Percentiles rank a stretch among this genome's conserved stretches.
Evolutionary conservation across 2,113 vertebrate species (phyloP).

Genomic region (Corythaeola cristata): DNA sequence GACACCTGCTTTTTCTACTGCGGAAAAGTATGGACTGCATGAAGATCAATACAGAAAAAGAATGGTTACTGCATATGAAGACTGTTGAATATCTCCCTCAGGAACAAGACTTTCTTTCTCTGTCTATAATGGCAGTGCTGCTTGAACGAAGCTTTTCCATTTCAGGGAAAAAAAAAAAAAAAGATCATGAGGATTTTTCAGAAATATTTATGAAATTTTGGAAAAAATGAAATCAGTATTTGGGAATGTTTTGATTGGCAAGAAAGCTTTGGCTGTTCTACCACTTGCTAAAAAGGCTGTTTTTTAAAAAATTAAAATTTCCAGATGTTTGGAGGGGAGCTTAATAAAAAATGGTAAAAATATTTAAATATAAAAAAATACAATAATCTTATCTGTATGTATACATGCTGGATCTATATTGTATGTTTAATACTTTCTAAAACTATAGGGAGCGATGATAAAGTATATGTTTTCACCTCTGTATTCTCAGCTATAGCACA

Average conservation of each 20-base stretch:
- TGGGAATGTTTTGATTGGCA: not conserved
- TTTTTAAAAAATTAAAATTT: not conserved
- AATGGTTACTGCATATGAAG: not conserved
- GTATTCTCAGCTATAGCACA: not conserved
- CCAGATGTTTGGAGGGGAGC: not conserved
- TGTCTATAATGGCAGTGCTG: not conserved
- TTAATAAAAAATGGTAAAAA: not conserved
- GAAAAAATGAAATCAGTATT: not conserved
- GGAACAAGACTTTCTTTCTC: not conserved
- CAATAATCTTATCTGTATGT: not conserved
- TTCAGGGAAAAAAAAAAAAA: not conserved
- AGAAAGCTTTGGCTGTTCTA: not conserved
- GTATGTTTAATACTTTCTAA: not conserved
- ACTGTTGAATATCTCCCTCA: not conserved
- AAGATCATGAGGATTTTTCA: not conserved
- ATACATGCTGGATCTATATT: not conserved
- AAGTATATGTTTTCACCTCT: not conserved
- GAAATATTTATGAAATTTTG: conserved; percentile 29
- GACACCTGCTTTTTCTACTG: not conserved
- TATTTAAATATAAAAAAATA: not conserved
- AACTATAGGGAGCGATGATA: not conserved
- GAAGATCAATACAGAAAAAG: not conserved
- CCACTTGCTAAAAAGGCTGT: not conserved
- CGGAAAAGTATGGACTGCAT: not conserved
- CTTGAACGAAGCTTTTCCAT: not conserved